Percentiles rank a stretch among this genome's conserved stretches.
Evolutionary conservation across 1,140 invertebrate genomes (phyloP).

Genomic region (Stratiolaelaps scimitus): DNA sequence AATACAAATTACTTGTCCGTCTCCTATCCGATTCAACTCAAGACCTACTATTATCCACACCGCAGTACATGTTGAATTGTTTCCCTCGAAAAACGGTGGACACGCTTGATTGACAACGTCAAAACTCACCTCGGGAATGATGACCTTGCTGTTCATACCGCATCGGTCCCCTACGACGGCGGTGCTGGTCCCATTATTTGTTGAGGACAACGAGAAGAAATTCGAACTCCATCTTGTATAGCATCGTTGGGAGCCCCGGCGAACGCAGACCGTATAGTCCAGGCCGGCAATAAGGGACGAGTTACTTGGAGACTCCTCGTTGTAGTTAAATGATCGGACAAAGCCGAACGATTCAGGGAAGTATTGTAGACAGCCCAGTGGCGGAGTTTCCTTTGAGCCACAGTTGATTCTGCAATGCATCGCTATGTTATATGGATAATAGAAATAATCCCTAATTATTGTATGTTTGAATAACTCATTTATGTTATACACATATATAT

Average conservation of each 20-base stretch:
- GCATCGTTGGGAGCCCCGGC: background rate
- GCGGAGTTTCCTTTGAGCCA: background rate
- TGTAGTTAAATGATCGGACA: background rate
- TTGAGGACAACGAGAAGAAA: slow-evolving; percentile 6
- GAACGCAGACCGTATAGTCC: slow-evolving; percentile 1
- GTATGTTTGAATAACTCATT: too few species aligned
- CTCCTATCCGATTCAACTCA: too few species aligned
- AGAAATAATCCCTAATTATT: too few species aligned
- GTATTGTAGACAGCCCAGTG: background rate
- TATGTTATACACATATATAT: too few species aligned
- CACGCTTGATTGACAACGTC: too few species aligned
- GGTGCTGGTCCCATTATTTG: background rate
- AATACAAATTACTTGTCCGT: too few species aligned
- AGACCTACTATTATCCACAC: too few species aligned
- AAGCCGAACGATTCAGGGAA: background rate
- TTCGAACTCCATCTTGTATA: background rate
- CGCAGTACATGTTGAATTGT: too few species aligned
- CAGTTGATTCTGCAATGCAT: background rate
- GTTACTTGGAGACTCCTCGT: background rate
- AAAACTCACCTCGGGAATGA: background rate
- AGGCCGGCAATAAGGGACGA: background rate
- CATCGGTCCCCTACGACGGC: background rate
- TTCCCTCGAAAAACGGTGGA: too few species aligned
- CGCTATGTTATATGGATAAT: too few species aligned
- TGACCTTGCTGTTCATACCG: background rate